Evolutionary conservation across 2,888 invertebrate species (phyloP).

Genomic region (Leucophora obtusa): DNA sequence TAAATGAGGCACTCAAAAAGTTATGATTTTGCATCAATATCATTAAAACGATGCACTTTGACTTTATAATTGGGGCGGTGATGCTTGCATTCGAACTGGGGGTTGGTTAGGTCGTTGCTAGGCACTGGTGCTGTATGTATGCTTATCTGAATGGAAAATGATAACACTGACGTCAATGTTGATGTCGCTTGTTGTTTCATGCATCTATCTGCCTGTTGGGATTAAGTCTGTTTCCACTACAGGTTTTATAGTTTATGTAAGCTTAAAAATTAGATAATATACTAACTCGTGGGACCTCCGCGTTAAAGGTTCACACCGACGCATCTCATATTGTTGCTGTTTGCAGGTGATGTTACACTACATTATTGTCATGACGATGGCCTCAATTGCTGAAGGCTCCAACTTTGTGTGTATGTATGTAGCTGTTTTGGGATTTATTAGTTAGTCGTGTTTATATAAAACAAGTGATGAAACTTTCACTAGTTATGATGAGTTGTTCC

Average conservation of each 20-base stretch:
- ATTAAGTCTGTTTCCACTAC: constrained; percentile 48
- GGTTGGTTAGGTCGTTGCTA: background rate
- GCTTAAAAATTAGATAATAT: constrained; percentile 39
- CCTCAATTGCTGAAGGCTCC: constrained; percentile 3
- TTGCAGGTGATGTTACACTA: background rate
- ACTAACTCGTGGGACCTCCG: constrained; percentile 22
- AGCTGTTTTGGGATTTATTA: constrained; percentile 31
- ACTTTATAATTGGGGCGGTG: constrained; percentile 35
- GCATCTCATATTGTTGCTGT: background rate
- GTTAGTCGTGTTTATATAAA: constrained; percentile 5
- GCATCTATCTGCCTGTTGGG: constrained; percentile 35
- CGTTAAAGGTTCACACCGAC: constrained; percentile 5
- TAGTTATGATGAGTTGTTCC: background rate
- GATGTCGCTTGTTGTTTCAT: constrained; percentile 23
- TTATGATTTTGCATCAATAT: constrained; percentile 55
- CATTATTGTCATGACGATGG: constrained; percentile 6
- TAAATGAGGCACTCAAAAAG: constrained; percentile 37
- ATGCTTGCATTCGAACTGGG: background rate
- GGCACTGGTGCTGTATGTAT: constrained; percentile 16
- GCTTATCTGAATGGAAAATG: constrained; percentile 40
- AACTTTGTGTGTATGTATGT: background rate
- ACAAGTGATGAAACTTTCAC: constrained; percentile 29
- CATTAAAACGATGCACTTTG: constrained; percentile 44
- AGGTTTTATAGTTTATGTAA: constrained; percentile 43
- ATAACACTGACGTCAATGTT: constrained; percentile 53